Evolutionary conservation across 2,888 invertebrate genomes (phyloP).

Genomic region (Drosophila pseudotakahashii): DNA sequence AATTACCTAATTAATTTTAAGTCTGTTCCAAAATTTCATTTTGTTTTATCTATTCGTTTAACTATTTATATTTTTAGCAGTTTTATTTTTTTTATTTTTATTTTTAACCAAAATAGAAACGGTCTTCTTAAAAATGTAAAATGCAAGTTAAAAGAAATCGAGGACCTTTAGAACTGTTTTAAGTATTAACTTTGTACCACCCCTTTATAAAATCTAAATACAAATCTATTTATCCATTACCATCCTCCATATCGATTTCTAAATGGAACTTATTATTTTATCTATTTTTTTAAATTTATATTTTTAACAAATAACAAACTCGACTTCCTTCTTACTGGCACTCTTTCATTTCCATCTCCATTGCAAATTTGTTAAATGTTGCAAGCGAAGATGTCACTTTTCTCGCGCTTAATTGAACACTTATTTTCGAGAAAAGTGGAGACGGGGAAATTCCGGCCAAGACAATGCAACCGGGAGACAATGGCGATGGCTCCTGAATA

Average conservation of each 20-base stretch:
- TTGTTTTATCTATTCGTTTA: neutral
- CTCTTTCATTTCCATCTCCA: constrained; percentile 5
- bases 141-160: no score
- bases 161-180: no score
- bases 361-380: constrained; percentile 61
- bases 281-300: no score
- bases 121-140: no score
- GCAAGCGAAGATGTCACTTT: constrained; percentile 57
- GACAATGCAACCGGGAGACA: constrained; percentile 17
- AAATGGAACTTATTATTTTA: no score
- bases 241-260: no score
- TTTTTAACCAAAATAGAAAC: no score
- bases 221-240: neutral
- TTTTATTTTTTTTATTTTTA: no score
- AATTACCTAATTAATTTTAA: neutral
- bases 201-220: no score
- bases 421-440: constrained; percentile 37
- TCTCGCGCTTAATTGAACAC: constrained; percentile 63
- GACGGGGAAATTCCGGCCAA: constrained; percentile 11
- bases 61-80: no score
- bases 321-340: neutral
- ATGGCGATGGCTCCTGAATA: neutral
- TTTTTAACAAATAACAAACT: neutral
- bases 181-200: no score
- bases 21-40: no score